Conservation (phyloP, 2,888 invertebrate species). For the Graphium colonna region DNA sequence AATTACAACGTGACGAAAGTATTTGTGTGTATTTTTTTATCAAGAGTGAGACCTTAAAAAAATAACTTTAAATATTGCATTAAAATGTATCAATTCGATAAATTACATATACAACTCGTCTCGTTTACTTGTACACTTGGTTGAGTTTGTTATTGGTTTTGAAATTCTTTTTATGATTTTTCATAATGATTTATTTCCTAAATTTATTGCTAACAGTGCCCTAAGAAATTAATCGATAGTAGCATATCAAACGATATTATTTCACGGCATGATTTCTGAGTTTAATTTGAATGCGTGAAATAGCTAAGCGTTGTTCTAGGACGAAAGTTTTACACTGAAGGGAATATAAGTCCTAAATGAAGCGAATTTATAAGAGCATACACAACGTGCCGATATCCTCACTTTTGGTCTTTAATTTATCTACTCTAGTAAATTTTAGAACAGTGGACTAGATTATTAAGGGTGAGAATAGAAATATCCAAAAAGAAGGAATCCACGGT, state of each 20-base stretch:
- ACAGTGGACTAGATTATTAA: slow-evolving; percentile 63
- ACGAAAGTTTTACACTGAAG: slow-evolving; percentile 13
- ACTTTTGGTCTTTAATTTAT: slow-evolving; percentile 68
- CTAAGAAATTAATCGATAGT: slow-evolving; percentile 37
- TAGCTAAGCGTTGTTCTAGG: slow-evolving; percentile 10
- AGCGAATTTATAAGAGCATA: slow-evolving; percentile 33
- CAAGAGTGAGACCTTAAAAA: too few relatives aligned
- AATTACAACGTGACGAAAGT: too few relatives aligned
- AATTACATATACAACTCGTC: too few relatives aligned
- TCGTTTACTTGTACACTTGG: too few relatives aligned
- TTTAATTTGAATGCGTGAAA: slow-evolving; percentile 5
- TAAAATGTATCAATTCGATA: too few relatives aligned
- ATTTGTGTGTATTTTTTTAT: too few relatives aligned
- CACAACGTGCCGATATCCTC: slow-evolving; percentile 63
- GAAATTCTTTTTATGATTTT: neutral
- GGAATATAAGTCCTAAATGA: slow-evolving; percentile 19
- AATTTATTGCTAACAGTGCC: slow-evolving; percentile 58
- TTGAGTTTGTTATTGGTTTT: neutral
- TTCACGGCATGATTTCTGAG: slow-evolving; percentile 21
- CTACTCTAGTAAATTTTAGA: slow-evolving; percentile 66
- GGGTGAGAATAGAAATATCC: slow-evolving; percentile 64
- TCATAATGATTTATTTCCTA: neutral
- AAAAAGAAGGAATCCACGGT: slow-evolving; percentile 72
- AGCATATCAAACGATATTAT: neutral
- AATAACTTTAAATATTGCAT: too few relatives aligned